Conservation (phyloP, 2,113 vertebrate genomes). For the Nematolebias whitei region DNA sequence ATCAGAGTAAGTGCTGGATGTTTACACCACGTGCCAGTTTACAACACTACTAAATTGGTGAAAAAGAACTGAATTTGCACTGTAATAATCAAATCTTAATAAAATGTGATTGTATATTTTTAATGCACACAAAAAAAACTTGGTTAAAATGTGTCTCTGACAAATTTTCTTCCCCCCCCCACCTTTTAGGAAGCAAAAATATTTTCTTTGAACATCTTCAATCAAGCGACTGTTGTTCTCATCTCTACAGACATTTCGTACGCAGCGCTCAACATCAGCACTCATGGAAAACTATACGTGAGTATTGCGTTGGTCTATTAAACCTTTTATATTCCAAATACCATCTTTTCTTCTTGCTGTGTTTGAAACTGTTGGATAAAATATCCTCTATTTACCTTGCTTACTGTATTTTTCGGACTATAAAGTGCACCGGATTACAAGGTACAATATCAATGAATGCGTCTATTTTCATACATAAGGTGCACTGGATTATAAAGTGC, state of each 20-base stretch:
- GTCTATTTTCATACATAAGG: no score
- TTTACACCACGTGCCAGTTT: constrained; percentile 10
- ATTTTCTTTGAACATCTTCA: constrained; percentile 27
- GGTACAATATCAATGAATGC: no score
- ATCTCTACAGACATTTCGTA: background rate
- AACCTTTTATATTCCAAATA: background rate
- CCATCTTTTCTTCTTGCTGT: background rate
- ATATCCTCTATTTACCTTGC: no score
- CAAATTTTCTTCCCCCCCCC: background rate
- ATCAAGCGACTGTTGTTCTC: constrained; percentile 64
- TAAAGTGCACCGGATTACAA: no score
- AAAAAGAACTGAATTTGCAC: constrained; percentile 4
- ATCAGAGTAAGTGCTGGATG: constrained; percentile 30
- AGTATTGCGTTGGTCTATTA: constrained; percentile 42
- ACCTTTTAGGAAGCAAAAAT: background rate
- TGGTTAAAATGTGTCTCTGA: background rate
- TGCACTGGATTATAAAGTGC: no score
- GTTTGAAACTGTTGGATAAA: no score
- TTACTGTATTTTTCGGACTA: no score
- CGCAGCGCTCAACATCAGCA: rapidly evolving
- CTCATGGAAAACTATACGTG: constrained; percentile 49
- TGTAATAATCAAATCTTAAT: background rate
- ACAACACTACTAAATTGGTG: constrained; percentile 5
- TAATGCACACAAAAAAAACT: background rate
- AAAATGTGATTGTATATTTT: background rate